phyloP scores from a whole-genome alignment of 2,888 invertebrate genomes.

The Drosophila crucigera region DNA sequence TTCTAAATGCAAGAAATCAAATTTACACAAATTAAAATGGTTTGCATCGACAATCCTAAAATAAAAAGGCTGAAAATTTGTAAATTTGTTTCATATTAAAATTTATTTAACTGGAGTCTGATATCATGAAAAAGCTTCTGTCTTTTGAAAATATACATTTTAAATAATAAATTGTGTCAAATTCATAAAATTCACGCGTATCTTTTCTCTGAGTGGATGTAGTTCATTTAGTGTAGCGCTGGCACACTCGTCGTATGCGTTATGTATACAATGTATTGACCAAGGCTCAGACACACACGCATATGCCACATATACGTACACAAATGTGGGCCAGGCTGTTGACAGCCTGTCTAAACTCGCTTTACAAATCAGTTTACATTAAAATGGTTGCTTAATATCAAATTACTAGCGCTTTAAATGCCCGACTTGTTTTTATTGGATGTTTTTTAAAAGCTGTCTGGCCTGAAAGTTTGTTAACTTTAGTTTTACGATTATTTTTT shows the following conservation, averaged over 20 bases:
- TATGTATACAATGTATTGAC: slow-evolving; percentile 35
- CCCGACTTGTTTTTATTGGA: neutral
- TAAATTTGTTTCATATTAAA: neutral
- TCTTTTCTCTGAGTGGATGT: neutral
- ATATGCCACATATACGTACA: neutral
- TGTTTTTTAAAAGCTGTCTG: neutral
- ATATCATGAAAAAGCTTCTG: neutral
- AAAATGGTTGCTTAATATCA: slow-evolving; percentile 8
- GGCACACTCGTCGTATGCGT: slow-evolving; percentile 61
- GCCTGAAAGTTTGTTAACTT: neutral
- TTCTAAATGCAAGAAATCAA: neutral
- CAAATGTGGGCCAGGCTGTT: slow-evolving; percentile 30
- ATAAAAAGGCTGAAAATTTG: neutral
- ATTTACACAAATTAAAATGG: neutral
- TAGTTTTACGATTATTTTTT: neutral
- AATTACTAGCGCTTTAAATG: slow-evolving; percentile 3
- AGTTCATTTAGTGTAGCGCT: slow-evolving; percentile 38
- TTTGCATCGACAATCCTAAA: neutral
- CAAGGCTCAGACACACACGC: neutral
- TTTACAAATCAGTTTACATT: slow-evolving; percentile 15
- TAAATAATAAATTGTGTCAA: neutral
- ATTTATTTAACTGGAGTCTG: neutral
- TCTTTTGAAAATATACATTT: neutral
- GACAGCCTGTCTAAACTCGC: slow-evolving; percentile 24
- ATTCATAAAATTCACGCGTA: neutral